These are phyloP conservation scores for Actinostola sp. DNA, from an alignment of 92 coral and sea anemone genomes.

Conservation along the genomic window DNA sequence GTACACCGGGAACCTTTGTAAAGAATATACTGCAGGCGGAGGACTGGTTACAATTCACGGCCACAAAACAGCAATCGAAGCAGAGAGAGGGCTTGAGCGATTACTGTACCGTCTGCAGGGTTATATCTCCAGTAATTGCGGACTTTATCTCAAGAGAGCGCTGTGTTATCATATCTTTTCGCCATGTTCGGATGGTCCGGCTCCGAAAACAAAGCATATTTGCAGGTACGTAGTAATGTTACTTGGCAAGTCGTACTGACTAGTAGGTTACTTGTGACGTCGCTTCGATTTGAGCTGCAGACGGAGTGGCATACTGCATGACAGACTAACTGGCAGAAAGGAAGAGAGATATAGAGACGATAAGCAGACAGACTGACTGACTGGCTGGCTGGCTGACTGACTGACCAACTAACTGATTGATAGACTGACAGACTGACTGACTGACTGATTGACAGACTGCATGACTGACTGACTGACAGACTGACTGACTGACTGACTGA, in stretches of 20 bases:
- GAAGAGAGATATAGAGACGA: no score
- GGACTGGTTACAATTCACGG: slow-evolving; percentile 47
- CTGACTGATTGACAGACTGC: no score
- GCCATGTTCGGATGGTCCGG: slow-evolving; percentile 57
- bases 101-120: slow-evolving; percentile 37
- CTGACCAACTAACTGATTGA: no score
- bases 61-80: slow-evolving; percentile 50
- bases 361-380: no score
- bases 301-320: no score
- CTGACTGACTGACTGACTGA: no score
- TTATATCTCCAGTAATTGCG: slow-evolving; percentile 64
- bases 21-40: slow-evolving; percentile 41
- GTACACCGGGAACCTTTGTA: slow-evolving; percentile 25
- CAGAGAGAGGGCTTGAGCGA: slow-evolving; percentile 52
- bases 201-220: slow-evolving; percentile 47
- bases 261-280: no score
- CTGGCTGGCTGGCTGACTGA: no score
- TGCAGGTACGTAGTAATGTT: slow-evolving; percentile 63
- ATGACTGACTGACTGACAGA: no score
- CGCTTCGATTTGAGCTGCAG: no score
- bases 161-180: slow-evolving; percentile 86
- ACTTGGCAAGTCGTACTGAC: neutral
- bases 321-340: no score
- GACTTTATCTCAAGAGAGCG: slow-evolving; percentile 62
- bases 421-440: no score